Conservation (phyloP, 2,797 vertebrate species). For the Acanthopagrus latus region DNA sequence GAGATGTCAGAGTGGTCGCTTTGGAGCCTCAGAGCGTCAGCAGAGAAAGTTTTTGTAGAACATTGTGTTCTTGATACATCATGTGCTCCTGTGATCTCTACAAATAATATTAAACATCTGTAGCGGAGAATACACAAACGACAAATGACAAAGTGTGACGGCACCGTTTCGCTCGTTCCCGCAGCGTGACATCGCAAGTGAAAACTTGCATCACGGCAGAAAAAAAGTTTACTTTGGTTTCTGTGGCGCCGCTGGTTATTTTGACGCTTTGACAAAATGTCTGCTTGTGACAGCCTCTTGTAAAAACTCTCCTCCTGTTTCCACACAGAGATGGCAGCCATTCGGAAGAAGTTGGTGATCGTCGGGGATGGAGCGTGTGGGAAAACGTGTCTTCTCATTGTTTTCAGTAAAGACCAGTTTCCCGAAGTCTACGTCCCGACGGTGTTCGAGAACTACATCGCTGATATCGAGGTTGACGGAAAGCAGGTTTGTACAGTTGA, state of each 20-base stretch:
- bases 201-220: background rate
- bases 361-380: slow-evolving; percentile 98
- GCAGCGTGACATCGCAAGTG: background rate
- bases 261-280: background rate
- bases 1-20: slow-evolving; percentile 24
- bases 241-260: slow-evolving; percentile 5
- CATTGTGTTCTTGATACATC: slow-evolving; percentile 9
- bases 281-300: background rate
- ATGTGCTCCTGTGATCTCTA: slow-evolving; percentile 11
- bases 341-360: slow-evolving; percentile 98
- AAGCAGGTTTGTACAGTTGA: slow-evolving; percentile 90
- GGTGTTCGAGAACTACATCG: slow-evolving; percentile 99
- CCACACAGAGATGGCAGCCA: slow-evolving; percentile 92
- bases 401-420: slow-evolving; percentile 99
- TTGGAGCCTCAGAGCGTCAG: slow-evolving; percentile 17
- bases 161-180: slow-evolving; percentile 4
- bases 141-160: slow-evolving; percentile 4
- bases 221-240: background rate
- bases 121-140: background rate
- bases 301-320: slow-evolving; percentile 37
- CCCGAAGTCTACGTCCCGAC: slow-evolving; percentile 98
- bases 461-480: slow-evolving; percentile 96
- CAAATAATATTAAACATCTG: slow-evolving; percentile 39
- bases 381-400: slow-evolving; percentile 97
- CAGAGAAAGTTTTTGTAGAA: slow-evolving; percentile 1